Evolutionary conservation across 2,888 invertebrate species (phyloP), one percentile per base, ranked within the genome.

Genomic region (Dyspetes luteomarginatus): DNA sequence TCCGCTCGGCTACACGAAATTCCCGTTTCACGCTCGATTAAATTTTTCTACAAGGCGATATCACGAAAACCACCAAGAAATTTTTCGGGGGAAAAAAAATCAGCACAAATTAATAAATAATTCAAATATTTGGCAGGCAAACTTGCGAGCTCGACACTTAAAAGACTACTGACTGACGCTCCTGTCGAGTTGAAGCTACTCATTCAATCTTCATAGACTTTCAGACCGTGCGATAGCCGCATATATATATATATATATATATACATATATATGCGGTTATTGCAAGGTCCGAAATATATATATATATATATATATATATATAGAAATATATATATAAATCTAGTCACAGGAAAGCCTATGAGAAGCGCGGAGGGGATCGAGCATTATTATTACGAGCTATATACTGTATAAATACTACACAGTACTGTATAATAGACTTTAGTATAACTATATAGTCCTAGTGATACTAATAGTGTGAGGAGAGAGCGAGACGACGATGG

Each of bases 1-100:
- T 28, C 50, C 78, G 78, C 65, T 78, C 58, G 79, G 76, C 60
- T 83, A 45, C 79, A 72, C 81, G 64, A 78, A 84, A 84, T 82
- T 83, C 78, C 77, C 76, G 79, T 83, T 84, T 75, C 69, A 79
- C 84, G 73, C 78, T 58, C 73, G 83, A 83, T 82, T 79, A 78
- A 55, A 22, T 65, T 12, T 17, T 17, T 50, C 52, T 7, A 2
- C 36, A 22, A 22, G 22, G 19, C 28, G 56, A 79, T 67, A 56
- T 72, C 19, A 52, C 71, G 26, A 41, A 64, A 50, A 69, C 50
- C 3, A 22, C 30, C 36, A 62, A 17, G n/a, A 22, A 7, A 28
- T 3, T n/a, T n/a, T n/a, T n/a, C 45, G 7, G n/a, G 3, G 30
- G n/a, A 36, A 22, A 22, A 43, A 62, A 48, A n/a, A 50, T 9